Conservation (phyloP, 1,140 invertebrate species). For the Idris sp. region DNA sequence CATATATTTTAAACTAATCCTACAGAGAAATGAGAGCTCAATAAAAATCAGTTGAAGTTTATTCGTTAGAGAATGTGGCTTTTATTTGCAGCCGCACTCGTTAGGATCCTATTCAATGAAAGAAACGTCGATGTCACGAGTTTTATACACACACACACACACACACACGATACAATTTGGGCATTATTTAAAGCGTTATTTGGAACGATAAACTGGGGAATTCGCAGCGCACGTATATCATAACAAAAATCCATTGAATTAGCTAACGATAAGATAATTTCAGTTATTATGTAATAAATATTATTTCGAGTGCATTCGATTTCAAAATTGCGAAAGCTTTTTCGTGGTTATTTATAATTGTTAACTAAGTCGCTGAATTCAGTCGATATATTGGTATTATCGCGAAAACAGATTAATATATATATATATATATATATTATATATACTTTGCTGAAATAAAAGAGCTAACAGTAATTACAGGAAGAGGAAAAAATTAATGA, state of each 20-base stretch:
- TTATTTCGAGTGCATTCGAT: slow-evolving; percentile 33
- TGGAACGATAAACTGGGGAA: slow-evolving; percentile 37
- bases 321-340: slow-evolving; percentile 28
- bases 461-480: neutral
- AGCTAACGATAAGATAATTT: slow-evolving; percentile 55
- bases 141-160: no score
- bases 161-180: slow-evolving; percentile 14
- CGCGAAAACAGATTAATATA: slow-evolving; percentile 9
- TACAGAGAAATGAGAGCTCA: neutral
- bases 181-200: slow-evolving; percentile 33
- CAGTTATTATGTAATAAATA: slow-evolving; percentile 58
- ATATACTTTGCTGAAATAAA: no score
- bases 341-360: slow-evolving; percentile 34
- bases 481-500: neutral
- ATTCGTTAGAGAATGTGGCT: slow-evolving; percentile 2
- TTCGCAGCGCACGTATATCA: slow-evolving; percentile 34
- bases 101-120: slow-evolving; percentile 35
- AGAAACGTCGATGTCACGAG: slow-evolving; percentile 16
- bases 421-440: no score
- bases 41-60: slow-evolving; percentile 25
- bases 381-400: slow-evolving; percentile 22
- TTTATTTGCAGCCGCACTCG: slow-evolving; percentile 11
- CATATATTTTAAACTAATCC: slow-evolving; percentile 10
- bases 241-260: slow-evolving; percentile 38
- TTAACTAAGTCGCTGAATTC: slow-evolving; percentile 15